Conservation (phyloP, 2,888 invertebrate species). For the Drosophila ezoana region DNA sequence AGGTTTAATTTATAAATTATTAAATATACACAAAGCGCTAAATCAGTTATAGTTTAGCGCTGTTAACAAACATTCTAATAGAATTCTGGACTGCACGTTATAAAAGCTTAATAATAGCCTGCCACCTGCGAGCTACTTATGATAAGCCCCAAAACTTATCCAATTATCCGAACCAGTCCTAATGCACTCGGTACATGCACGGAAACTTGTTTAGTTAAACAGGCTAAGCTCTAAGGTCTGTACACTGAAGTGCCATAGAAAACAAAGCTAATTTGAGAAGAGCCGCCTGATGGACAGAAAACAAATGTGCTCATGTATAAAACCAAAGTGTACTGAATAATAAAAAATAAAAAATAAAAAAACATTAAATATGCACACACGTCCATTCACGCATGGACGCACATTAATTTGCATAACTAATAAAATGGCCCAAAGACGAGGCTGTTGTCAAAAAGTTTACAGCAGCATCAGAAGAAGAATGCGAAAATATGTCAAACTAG, state of each 20-base stretch:
- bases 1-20: neutral
- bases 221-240: neutral
- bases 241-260: constrained; percentile 1
- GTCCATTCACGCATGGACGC: constrained; percentile 65
- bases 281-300: neutral
- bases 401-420: constrained; percentile 81
- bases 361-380: constrained; percentile 66
- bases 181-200: neutral
- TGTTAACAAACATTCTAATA: neutral
- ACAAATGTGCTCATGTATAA: constrained; percentile 3
- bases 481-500: constrained; percentile 70
- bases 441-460: constrained; percentile 44
- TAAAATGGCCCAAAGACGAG: constrained; percentile 45
- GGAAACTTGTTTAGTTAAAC: constrained; percentile 8
- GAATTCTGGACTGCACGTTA: neutral
- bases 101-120: neutral
- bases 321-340: constrained; percentile 11
- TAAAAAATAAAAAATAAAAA: constrained; percentile 17
- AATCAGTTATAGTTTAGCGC: neutral
- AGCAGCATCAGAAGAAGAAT: constrained; percentile 23
- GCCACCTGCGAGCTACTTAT: constrained; percentile 5
- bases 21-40: neutral
- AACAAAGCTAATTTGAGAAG: constrained; percentile 6
- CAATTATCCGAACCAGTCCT: constrained; percentile 33
- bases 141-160: constrained; percentile 42